Conservation (phyloP, 2,113 vertebrate genomes). For the Lycocorax pyrrhopterus region DNA sequence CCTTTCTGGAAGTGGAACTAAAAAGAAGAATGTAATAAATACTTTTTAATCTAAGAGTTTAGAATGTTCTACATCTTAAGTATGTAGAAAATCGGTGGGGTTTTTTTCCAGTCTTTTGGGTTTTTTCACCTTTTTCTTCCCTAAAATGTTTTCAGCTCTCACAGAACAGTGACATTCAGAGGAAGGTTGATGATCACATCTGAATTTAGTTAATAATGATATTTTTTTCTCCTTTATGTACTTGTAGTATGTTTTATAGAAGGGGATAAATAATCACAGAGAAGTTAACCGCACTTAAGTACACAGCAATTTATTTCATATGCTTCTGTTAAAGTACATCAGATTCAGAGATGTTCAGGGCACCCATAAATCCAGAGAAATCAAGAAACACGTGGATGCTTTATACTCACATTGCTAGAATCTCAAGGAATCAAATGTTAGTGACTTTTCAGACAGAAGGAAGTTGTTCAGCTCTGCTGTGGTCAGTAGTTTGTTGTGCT, state of each 20-base stretch:
- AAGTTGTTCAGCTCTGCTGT: neutral
- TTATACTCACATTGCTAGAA: neutral
- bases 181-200: neutral
- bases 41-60: neutral
- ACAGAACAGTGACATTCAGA: neutral
- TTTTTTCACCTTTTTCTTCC: neutral
- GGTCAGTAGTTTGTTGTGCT: neutral
- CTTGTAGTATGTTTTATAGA: neutral
- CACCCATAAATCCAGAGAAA: neutral
- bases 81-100: rapidly evolving
- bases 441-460: neutral
- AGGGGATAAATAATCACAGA: neutral
- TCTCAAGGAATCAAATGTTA: neutral
- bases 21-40: neutral
- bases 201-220: neutral
- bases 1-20: neutral
- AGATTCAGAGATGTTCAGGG: neutral
- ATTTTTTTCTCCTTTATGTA: neutral
- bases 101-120: neutral
- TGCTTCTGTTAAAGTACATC: neutral
- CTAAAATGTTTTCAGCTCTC: neutral
- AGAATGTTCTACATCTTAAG: neutral
- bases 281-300: neutral
- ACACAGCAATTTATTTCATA: neutral
- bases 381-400: rapidly evolving